phyloP scores from a whole-genome alignment of 1,140 invertebrate genomes.

The Oscheius sp. region DNA sequence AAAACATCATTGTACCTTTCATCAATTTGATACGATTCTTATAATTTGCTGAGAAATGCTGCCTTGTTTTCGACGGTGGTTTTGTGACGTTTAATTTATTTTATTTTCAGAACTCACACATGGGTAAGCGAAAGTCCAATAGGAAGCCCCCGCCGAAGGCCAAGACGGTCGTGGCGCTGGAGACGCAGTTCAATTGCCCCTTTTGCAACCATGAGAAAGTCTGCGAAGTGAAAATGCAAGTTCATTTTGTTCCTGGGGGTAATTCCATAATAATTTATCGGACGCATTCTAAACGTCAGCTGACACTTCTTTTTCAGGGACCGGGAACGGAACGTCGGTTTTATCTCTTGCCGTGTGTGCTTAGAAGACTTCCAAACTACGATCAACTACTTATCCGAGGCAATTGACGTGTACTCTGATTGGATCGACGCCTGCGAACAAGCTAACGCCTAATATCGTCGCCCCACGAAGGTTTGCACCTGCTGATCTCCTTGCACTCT shows the following conservation, averaged over 20 bases:
- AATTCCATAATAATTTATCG: no score
- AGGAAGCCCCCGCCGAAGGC: constrained; percentile 90
- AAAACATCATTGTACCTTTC: no score
- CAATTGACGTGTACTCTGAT: constrained; percentile 97
- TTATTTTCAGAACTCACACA: constrained; percentile 61
- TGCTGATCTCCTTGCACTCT: background rate
- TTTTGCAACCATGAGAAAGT: constrained; percentile 99
- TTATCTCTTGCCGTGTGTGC: constrained; percentile 89
- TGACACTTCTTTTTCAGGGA: constrained; percentile 74
- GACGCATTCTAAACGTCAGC: background rate
- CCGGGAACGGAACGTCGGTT: constrained; percentile 82
- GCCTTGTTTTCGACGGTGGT: no score
- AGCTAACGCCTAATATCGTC: constrained; percentile 56
- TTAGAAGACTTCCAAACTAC: constrained; percentile 92
- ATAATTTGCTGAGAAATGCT: no score
- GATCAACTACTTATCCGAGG: constrained; percentile 90
- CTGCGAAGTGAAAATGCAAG: constrained; percentile 98
- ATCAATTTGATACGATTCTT: no score
- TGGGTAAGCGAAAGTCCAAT: constrained; percentile 95
- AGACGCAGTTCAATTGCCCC: constrained; percentile 95
- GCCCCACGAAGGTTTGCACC: background rate
- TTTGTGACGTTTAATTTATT: no score
- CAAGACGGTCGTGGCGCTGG: constrained; percentile 87
- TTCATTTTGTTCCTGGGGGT: constrained; percentile 4
- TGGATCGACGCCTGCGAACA: constrained; percentile 98